phyloP scores from a whole-genome alignment of 2,888 invertebrate genomes.

The Caenorhabditis sp. region DNA sequence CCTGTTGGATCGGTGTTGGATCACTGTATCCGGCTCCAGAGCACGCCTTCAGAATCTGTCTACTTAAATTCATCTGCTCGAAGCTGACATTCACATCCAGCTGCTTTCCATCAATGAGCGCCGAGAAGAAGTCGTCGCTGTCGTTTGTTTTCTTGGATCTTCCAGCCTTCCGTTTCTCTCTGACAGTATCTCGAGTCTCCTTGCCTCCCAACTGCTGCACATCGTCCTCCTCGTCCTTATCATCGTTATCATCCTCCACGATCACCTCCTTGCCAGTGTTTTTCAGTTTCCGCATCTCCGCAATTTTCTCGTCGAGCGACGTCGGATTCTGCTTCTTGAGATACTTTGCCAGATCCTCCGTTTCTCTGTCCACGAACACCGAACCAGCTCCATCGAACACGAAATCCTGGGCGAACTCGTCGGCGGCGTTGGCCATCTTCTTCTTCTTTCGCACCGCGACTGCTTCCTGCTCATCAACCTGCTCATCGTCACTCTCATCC shows the following conservation, averaged over 20 bases:
- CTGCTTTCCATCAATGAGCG: conserved; percentile 64
- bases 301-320: conserved; percentile 80
- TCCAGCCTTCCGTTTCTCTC: conserved; percentile 71
- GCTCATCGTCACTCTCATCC: conserved; percentile 70
- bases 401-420: conserved; percentile 73
- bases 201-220: conserved; percentile 74
- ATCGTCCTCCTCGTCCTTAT: conserved; percentile 67
- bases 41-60: conserved; percentile 93
- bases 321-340: conserved; percentile 76
- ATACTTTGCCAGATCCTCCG: conserved; percentile 71
- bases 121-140: conserved; percentile 68
- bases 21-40: conserved; percentile 92
- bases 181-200: conserved; percentile 70
- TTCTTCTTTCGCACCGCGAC: conserved; percentile 74
- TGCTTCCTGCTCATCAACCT: conserved; percentile 69
- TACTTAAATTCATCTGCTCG: conserved; percentile 96
- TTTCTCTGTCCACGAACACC: conserved; percentile 63
- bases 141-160: conserved; percentile 52
- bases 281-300: conserved; percentile 69
- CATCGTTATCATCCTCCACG: conserved; percentile 56
- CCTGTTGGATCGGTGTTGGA: conserved; percentile 97
- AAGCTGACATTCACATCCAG: conserved; percentile 78
- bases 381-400: conserved; percentile 64
- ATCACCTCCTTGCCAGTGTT: conserved; percentile 68
- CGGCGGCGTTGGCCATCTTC: conserved; percentile 73